phyloP scores from a whole-genome alignment of 2,888 invertebrate genomes.

The Orchestes rusci region DNA sequence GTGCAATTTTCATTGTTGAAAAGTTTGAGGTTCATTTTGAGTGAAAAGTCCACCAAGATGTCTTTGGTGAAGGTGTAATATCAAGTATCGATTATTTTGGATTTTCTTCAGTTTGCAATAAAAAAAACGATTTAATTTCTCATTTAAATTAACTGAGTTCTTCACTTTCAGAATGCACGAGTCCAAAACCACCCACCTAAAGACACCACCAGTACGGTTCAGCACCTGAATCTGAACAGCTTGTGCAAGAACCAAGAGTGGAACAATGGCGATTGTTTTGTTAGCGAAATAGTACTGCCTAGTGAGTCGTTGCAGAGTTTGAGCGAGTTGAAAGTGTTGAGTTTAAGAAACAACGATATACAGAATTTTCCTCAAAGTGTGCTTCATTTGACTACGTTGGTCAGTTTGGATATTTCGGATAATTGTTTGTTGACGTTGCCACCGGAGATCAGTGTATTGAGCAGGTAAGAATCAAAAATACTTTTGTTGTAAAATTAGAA shows the following conservation, averaged over 20 bases:
- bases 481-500: neutral
- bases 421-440: constrained; percentile 60
- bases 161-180: no score
- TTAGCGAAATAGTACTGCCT: constrained; percentile 41
- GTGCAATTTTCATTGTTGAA: no score
- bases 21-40: no score
- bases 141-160: no score
- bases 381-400: constrained; percentile 53
- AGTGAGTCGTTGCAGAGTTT: constrained; percentile 40
- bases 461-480: constrained; percentile 47
- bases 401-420: constrained; percentile 60
- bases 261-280: constrained; percentile 31
- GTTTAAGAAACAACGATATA: constrained; percentile 51
- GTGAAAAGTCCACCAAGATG: no score
- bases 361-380: constrained; percentile 54
- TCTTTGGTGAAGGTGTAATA: no score
- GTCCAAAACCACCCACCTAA: no score
- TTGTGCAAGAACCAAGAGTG: constrained; percentile 34
- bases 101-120: no score
- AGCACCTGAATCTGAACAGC: constrained; percentile 41
- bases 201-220: neutral
- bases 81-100: no score
- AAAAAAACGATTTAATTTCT: no score
- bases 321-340: constrained; percentile 40
- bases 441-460: constrained; percentile 52